phyloP scores from a whole-genome alignment of 2,113 vertebrate species.

The Chionomys nivalis region DNA sequence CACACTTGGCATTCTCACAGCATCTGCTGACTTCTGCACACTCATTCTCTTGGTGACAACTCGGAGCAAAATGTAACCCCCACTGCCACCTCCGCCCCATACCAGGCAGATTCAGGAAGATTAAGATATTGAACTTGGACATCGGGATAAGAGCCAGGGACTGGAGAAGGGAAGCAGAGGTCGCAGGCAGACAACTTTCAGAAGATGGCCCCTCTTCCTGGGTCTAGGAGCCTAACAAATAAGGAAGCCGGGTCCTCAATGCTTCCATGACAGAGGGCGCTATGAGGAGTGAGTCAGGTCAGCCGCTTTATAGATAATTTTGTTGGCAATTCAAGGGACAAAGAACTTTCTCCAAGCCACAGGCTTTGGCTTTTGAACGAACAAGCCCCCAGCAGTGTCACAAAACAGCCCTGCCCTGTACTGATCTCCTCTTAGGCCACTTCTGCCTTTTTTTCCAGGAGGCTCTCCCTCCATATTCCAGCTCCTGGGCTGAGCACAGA shows the following conservation, averaged over 20 bases:
- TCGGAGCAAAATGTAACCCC: not conserved
- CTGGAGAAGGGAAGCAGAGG: not conserved
- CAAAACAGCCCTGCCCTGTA: not conserved
- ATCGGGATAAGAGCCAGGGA: not conserved
- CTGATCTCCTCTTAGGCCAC: rapidly evolving
- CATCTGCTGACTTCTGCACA: not conserved
- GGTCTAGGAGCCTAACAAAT: not conserved
- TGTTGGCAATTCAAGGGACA: not conserved
- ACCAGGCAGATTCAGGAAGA: not conserved
- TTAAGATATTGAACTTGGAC: not conserved
- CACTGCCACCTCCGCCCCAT: not conserved
- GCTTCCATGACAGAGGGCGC: rapidly evolving
- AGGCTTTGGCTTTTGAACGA: not conserved
- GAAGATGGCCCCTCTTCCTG: not conserved
- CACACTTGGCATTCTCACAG: not conserved
- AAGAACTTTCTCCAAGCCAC: not conserved
- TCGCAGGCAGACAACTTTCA: not conserved
- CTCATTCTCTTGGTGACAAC: not conserved
- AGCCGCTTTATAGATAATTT: not conserved
- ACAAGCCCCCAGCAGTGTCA: not conserved
- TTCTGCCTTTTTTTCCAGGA: not conserved
- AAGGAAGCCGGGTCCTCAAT: not conserved
- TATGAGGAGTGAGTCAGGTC: not conserved
- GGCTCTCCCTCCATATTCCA: not conserved
- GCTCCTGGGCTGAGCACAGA: not conserved